Percentiles rank a stretch among this genome's conserved stretches.
phyloP scores from a whole-genome alignment of 2,888 invertebrate genomes.

The Lissocephala sabroskyi region DNA sequence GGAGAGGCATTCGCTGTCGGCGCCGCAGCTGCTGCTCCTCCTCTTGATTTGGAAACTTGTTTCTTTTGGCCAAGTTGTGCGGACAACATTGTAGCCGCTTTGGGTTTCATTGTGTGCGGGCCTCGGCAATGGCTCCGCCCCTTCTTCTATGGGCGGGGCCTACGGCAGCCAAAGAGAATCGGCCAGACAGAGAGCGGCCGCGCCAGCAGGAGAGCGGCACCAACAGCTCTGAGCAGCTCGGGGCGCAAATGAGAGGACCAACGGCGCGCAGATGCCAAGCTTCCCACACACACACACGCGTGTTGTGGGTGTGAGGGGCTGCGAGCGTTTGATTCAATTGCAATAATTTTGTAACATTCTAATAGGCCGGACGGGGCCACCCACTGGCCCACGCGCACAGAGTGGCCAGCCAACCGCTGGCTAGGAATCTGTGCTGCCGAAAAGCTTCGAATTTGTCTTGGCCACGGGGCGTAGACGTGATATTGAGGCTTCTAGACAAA shows the following conservation, averaged over 20 bases:
- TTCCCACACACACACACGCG: conserved; percentile 42
- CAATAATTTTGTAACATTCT: conserved; percentile 67
- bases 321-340: conserved; percentile 58
- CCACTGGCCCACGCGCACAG: background rate
- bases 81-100: conserved; percentile 63
- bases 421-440: too few species aligned
- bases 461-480: too few species aligned
- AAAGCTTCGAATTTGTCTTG: too few species aligned
- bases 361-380: conserved; percentile 56
- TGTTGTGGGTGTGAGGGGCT: conserved; percentile 6
- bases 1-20: conserved; percentile 7
- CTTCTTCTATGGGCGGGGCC: conserved; percentile 46
- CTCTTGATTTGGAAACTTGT: conserved; percentile 58
- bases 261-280: conserved; percentile 36
- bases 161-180: too few species aligned
- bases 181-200: conserved; percentile 14
- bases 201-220: conserved; percentile 10
- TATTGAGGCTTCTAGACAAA: too few species aligned
- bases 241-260: conserved; percentile 4
- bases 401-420: conserved; percentile 22
- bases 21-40: conserved; percentile 8
- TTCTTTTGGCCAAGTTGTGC: conserved; percentile 56
- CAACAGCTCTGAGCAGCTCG: too few species aligned
- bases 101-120: conserved; percentile 30
- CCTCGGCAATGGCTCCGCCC: conserved; percentile 36